Conservation (phyloP, 23 tunicate species). For the Phallusia fumigata region DNA sequence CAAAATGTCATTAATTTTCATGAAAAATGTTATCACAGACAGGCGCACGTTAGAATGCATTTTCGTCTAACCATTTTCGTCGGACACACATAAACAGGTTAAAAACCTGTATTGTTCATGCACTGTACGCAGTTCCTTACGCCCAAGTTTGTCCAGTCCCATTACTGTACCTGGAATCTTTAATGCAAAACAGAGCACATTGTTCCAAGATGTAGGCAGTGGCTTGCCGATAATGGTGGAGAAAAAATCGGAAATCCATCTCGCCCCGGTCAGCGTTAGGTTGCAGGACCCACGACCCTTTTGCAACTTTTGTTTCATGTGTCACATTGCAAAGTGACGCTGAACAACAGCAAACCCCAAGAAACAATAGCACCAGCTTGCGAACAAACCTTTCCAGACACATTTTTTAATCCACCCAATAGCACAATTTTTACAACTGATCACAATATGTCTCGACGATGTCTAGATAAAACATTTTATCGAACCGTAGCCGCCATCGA, state of each 20-base stretch:
- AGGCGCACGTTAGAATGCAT: slow-evolving; percentile 2
- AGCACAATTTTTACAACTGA: no score
- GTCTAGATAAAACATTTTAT: no score
- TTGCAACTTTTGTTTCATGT: not conserved
- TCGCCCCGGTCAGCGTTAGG: slow-evolving; percentile 13
- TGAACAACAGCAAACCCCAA: not conserved
- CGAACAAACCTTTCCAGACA: no score
- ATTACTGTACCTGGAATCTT: slow-evolving; percentile 15
- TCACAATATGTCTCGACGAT: no score
- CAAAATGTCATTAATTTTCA: no score
- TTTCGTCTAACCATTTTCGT: not conserved
- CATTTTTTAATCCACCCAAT: no score
- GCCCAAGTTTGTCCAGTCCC: not conserved
- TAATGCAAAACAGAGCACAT: slow-evolving; percentile 23
- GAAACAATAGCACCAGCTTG: not conserved
- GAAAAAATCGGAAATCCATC: slow-evolving; percentile 23
- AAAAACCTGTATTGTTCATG: no score
- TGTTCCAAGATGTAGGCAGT: slow-evolving; percentile 20
- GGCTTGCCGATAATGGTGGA: slow-evolving; percentile 27
- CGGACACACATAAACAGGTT: no score
- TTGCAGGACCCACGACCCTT: not conserved
- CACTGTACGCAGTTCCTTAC: no score
- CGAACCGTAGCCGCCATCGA: no score
- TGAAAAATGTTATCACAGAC: no score
- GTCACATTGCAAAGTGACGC: not conserved